A percentile compares a stretch with the other conserved stretches of the same genome.
These are phyloP conservation scores for Apis cerana DNA, from an alignment of 1,140 invertebrate species.

Conservation along the genomic window DNA sequence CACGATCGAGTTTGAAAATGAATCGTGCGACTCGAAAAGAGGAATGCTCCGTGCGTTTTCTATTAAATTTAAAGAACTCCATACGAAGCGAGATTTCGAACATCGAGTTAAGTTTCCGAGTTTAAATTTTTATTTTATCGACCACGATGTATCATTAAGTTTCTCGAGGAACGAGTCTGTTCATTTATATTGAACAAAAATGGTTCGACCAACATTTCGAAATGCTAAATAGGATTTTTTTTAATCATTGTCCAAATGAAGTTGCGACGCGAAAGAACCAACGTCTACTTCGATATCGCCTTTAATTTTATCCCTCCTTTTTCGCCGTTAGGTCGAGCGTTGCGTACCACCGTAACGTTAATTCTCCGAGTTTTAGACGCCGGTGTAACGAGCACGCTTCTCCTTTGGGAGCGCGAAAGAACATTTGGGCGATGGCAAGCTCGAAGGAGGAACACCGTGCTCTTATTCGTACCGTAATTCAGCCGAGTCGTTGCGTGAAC, in stretches of 20 bases:
- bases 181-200: too few species aligned
- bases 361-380: slow-evolving; percentile 24
- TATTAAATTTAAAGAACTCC: too few species aligned
- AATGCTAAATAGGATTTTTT: too few species aligned
- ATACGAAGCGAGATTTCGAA: too few species aligned
- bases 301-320: not conserved
- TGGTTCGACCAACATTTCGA: not conserved
- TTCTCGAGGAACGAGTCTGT: too few species aligned
- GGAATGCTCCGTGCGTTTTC: not conserved
- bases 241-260: too few species aligned
- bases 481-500: slow-evolving; percentile 2
- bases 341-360: slow-evolving; percentile 43
- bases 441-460: not conserved
- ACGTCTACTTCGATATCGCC: not conserved
- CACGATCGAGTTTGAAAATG: too few species aligned
- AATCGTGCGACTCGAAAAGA: too few species aligned
- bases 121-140: too few species aligned
- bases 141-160: too few species aligned
- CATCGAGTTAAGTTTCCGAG: too few species aligned
- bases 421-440: slow-evolving; percentile 3
- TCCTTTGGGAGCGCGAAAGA: slow-evolving; percentile 19
- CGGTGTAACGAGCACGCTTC: slow-evolving; percentile 30
- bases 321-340: not conserved
- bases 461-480: not conserved
- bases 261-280: too few species aligned